phyloP scores from a whole-genome alignment of 2,797 vertebrate genomes.

The Enteromius trimaculatus region DNA sequence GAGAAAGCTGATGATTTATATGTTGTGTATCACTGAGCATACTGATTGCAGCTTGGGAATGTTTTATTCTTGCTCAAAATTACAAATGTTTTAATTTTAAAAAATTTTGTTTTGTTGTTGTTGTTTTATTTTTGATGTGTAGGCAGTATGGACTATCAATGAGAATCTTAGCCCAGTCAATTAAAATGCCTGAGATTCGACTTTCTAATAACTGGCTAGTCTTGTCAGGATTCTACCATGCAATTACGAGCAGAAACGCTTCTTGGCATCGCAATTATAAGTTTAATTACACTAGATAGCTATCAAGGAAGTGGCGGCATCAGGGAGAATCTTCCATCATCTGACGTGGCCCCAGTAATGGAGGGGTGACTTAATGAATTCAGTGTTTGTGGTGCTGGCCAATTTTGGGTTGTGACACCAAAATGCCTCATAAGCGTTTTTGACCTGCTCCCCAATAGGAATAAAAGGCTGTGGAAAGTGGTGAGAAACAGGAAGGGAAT shows the following conservation, averaged over 20 bases:
- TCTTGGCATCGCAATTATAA: slow-evolving; percentile 70
- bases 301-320: slow-evolving; percentile 69
- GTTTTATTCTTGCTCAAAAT: not conserved
- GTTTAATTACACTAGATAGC: slow-evolving; percentile 75
- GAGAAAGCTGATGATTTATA: not conserved
- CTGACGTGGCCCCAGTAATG: slow-evolving; percentile 62
- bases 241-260: slow-evolving; percentile 66
- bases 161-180: slow-evolving; percentile 51
- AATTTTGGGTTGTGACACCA: slow-evolving; percentile 67
- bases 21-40: not conserved
- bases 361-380: slow-evolving; percentile 71
- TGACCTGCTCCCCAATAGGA: slow-evolving; percentile 56
- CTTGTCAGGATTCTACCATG: slow-evolving; percentile 50
- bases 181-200: slow-evolving; percentile 57
- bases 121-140: not conserved
- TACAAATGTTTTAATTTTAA: not conserved
- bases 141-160: not conserved
- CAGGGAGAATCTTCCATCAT: slow-evolving; percentile 65
- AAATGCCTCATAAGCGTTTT: slow-evolving; percentile 68
- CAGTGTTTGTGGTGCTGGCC: slow-evolving; percentile 64
- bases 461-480: slow-evolving; percentile 43
- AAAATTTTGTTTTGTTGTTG: not conserved
- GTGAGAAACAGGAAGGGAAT: slow-evolving; percentile 41
- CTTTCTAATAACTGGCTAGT: slow-evolving; percentile 54
- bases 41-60: not conserved